These are phyloP conservation scores for Verasper variegatus DNA, from an alignment of 2,113 vertebrate genomes.

Conservation along the genomic window DNA sequence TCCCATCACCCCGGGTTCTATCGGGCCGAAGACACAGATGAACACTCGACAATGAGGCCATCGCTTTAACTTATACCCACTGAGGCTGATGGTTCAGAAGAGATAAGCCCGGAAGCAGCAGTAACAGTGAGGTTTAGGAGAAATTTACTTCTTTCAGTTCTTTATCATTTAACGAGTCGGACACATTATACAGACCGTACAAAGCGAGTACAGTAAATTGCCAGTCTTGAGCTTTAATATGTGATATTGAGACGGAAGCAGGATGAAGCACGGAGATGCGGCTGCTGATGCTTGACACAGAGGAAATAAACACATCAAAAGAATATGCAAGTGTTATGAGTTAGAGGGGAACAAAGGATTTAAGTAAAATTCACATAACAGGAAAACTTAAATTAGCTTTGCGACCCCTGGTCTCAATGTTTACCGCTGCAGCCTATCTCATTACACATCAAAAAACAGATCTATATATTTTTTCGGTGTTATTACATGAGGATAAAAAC, in stretches of 20 bases:
- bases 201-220: constrained; percentile 27
- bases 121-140: constrained; percentile 10
- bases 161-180: constrained; percentile 30
- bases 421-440: constrained; percentile 13
- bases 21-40: constrained; percentile 25
- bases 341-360: constrained; percentile 26
- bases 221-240: constrained; percentile 26
- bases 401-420: constrained; percentile 20
- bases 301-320: constrained; percentile 65
- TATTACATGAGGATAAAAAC: constrained; percentile 39
- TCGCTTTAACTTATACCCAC: constrained; percentile 7
- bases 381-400: constrained; percentile 27
- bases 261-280: constrained; percentile 13
- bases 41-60: constrained; percentile 9
- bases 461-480: constrained; percentile 22
- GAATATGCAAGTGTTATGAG: constrained; percentile 36
- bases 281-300: constrained; percentile 30
- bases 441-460: constrained; percentile 8
- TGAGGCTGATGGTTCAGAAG: constrained; percentile 11
- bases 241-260: constrained; percentile 24
- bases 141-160: constrained; percentile 9
- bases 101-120: constrained; percentile 11
- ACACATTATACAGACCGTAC: constrained; percentile 16
- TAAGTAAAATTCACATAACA: constrained; percentile 44
- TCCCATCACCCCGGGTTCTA: constrained; percentile 3